Evolutionary conservation across 2,113 vertebrate genomes (phyloP).

Genomic region (Daphoenositta chrysoptera): DNA sequence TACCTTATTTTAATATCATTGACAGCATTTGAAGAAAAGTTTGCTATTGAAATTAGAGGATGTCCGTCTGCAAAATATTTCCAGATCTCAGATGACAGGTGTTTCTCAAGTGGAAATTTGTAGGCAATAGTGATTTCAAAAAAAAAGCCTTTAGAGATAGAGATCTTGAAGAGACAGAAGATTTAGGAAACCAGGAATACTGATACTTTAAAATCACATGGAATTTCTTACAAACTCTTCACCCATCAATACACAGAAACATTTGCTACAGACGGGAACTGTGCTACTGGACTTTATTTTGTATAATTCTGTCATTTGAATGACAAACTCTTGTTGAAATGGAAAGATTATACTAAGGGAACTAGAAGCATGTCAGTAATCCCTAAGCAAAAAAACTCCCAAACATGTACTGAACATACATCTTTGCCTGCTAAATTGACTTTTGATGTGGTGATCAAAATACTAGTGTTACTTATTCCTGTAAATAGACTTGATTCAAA

Average conservation of each 20-base stretch:
- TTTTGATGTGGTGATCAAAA: background rate
- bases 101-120: background rate
- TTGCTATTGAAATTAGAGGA: background rate
- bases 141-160: background rate
- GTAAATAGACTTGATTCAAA: background rate
- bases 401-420: fast-evolving
- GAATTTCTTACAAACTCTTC: background rate
- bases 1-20: background rate
- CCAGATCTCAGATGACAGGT: background rate
- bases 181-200: background rate
- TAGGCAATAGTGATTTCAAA: background rate
- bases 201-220: background rate
- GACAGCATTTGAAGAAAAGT: background rate
- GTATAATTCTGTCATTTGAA: background rate
- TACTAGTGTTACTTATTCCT: background rate
- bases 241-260: background rate
- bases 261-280: background rate
- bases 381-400: fast-evolving
- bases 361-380: background rate
- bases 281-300: background rate
- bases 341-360: background rate
- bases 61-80: background rate
- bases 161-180: background rate
- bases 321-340: background rate
- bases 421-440: background rate